Percentiles rank a stretch among this genome's conserved stretches.
These are phyloP conservation scores for Pseudoips prasinana DNA, from an alignment of 2,888 invertebrate genomes.

Conservation along the genomic window DNA sequence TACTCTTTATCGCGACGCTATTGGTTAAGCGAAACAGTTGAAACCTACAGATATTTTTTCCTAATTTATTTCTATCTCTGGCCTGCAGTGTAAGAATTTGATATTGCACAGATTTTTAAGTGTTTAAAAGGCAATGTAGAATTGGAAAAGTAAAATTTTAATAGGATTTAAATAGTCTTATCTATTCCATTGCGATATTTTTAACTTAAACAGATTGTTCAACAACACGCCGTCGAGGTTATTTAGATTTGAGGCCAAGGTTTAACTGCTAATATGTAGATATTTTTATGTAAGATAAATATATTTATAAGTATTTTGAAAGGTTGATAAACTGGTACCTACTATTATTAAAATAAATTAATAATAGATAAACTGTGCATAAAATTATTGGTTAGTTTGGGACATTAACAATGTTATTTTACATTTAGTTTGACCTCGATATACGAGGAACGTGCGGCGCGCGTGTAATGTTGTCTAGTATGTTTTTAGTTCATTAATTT, in stretches of 20 bases:
- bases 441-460: constrained; percentile 15
- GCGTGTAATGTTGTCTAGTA: constrained; percentile 24
- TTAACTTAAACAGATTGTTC: constrained; percentile 65
- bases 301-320: constrained; percentile 45
- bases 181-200: constrained; percentile 64
- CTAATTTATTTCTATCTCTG: too few relatives aligned
- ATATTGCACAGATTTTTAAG: too few relatives aligned
- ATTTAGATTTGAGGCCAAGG: constrained; percentile 75
- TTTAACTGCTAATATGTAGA: constrained; percentile 64
- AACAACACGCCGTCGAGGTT: constrained; percentile 65
- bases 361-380: constrained; percentile 27
- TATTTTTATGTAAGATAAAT: constrained; percentile 63
- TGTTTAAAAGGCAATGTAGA: too few relatives aligned
- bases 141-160: too few relatives aligned
- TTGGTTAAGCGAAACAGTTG: too few relatives aligned
- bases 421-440: constrained; percentile 22
- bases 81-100: too few relatives aligned
- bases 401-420: constrained; percentile 23
- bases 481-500: constrained; percentile 54
- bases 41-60: too few relatives aligned
- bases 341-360: constrained; percentile 16
- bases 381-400: constrained; percentile 37
- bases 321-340: constrained; percentile 50
- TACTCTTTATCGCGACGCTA: constrained; percentile 23
- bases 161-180: too few relatives aligned